These are phyloP conservation scores for Laticauda colubrina DNA, from an alignment of 2,113 vertebrate species.

Conservation along the genomic window DNA sequence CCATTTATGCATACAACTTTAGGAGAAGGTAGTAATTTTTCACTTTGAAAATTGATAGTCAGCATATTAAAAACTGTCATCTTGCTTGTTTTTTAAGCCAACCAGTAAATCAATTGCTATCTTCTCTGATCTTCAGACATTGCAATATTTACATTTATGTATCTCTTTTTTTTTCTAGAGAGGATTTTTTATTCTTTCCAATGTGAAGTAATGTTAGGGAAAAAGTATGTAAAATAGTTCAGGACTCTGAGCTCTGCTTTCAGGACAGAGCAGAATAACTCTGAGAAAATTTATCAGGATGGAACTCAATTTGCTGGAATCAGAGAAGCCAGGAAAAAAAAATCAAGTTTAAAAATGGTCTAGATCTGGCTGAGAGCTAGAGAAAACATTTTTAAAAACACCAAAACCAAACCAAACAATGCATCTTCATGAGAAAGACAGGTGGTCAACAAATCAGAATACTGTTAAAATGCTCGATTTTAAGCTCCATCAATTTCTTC, in stretches of 20 bases:
- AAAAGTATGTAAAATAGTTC: not conserved
- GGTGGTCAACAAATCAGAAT: not conserved
- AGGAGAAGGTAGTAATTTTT: not conserved
- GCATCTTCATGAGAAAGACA: not conserved
- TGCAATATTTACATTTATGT: not conserved
- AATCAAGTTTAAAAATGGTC: not conserved
- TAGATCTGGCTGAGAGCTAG: not conserved
- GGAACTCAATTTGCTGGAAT: not conserved
- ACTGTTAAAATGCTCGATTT: not conserved
- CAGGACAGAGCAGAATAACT: not conserved
- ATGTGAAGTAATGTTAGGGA: not conserved
- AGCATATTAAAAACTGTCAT: not conserved
- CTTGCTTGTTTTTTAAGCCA: not conserved
- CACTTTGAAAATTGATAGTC: not conserved
- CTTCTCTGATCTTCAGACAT: not conserved
- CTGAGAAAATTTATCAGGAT: not conserved
- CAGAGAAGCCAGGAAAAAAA: not conserved
- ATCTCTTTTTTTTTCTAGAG: not conserved
- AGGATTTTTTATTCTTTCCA: not conserved
- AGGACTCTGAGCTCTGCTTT: not conserved
- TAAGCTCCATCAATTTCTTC: not conserved
- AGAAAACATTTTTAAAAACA: not conserved
- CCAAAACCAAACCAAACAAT: not conserved
- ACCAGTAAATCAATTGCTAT: not conserved
- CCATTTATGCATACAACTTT: not conserved